Evolutionary conservation across 2,113 vertebrate species (phyloP), one percentile per base, ranked within the genome.

Genomic region (Puntigrus tetrazona): DNA sequence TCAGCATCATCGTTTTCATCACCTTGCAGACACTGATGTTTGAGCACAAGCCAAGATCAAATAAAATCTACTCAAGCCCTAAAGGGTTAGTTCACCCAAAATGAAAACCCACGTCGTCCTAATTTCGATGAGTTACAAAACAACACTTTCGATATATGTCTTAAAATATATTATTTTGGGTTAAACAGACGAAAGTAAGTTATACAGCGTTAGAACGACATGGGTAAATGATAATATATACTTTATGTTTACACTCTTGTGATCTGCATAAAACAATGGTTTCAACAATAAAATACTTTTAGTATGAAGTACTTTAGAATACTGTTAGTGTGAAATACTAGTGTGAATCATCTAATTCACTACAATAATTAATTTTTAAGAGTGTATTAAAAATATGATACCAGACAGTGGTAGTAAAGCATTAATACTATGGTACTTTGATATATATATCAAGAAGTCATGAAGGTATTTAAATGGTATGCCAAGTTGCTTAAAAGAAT

Each of bases 1-100:
- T 73, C 22, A 14, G 61, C 83, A 57, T 41, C 70, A 81, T 59
- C 63, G 36, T 76, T 75, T 65, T 36, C 82, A 14, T 27, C 31
- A 41, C 25, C 22, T 43, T 29, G 36, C 18, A 38, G 50, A 43
- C 77, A 41, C 73, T 20, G 16, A 50, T 75, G 13, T 75, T 75
- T 75, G 43, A 81, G 11, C 25, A 55, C 4, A 29, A 25, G 78
- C 50, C 73, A 74, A 43, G 5, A 72, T 22, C 25, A 79, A 55
- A 41, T 55, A 14, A n/a, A 43, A 22, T 34, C 13, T 22, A 31
- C 18, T 47, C 29, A 20, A 69, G 41, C 10, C 38, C 69, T 70
- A 41, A 41, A 70, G 67, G 8, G 1, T 13, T 10, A 70, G 34
- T 70, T 11, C 34, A 13, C 8, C 20, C 34, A 11, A 70, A 38